These are phyloP conservation scores for Cuculus canorus DNA, from an alignment of 2,797 vertebrate species.

Conservation along the genomic window DNA sequence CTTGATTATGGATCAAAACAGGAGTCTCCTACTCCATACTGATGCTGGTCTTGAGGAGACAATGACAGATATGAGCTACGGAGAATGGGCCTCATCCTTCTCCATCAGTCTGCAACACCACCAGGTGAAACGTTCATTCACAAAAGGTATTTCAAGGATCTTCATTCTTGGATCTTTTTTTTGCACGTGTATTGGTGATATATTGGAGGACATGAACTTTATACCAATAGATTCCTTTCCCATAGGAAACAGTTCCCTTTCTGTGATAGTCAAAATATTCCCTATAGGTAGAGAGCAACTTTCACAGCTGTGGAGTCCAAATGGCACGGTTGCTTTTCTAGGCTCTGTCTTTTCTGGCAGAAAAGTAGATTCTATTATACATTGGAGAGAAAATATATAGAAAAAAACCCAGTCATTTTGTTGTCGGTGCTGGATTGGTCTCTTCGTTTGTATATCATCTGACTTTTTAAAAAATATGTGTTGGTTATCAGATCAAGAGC, in stretches of 20 bases:
- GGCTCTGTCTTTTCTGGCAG: not conserved
- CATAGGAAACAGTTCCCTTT: not conserved
- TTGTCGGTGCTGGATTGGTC: not conserved
- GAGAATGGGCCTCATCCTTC: not conserved
- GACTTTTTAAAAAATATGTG: not conserved
- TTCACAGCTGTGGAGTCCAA: not conserved
- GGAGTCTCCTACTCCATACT: not conserved
- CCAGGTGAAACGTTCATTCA: not conserved
- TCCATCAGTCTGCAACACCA: not conserved
- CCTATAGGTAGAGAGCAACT: not conserved
- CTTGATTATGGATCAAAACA: not conserved
- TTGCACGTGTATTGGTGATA: not conserved
- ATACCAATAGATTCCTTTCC: not conserved
- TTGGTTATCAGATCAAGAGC: not conserved
- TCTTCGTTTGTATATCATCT: not conserved
- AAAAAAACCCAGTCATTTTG: not conserved
- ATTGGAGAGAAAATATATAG: not conserved
- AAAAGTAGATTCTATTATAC: not conserved
- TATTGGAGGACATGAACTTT: not conserved
- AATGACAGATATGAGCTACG: not conserved
- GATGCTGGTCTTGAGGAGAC: not conserved
- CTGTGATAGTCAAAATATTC: not conserved
- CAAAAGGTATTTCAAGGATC: not conserved
- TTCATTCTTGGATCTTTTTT: not conserved
- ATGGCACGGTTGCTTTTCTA: not conserved